Evolutionary conservation across 2,888 invertebrate species (phyloP).

Genomic region (Ariolimax columbianus): DNA sequence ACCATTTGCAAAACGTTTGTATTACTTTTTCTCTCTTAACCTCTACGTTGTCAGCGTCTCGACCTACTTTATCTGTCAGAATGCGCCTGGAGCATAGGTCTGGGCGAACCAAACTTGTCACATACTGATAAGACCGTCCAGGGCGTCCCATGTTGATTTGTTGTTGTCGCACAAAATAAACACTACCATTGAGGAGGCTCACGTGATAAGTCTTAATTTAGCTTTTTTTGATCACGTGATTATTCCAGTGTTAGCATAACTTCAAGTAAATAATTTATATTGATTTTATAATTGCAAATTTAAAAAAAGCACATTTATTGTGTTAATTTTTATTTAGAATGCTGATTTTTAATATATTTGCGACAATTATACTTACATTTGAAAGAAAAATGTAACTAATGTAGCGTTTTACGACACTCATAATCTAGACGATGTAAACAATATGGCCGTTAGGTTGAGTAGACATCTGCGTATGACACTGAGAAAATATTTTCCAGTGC

Average conservation of each 20-base stretch:
- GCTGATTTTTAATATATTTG: too few species aligned
- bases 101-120: background rate
- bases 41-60: background rate
- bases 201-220: constrained; percentile 6
- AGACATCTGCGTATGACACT: constrained; percentile 29
- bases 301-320: too few species aligned
- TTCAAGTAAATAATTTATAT: too few species aligned
- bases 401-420: constrained; percentile 24
- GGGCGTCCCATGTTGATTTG: background rate
- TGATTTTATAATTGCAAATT: too few species aligned
- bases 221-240: constrained; percentile 2
- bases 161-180: background rate
- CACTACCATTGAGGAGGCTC: background rate
- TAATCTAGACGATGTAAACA: constrained; percentile 35
- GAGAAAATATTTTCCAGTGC: background rate
- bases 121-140: background rate
- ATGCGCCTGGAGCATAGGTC: background rate
- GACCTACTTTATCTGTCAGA: background rate
- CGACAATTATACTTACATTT: too few species aligned
- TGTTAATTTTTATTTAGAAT: too few species aligned
- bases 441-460: constrained; percentile 41
- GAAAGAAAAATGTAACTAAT: too few species aligned
- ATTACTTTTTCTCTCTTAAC: background rate
- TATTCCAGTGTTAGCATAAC: background rate
- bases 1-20: background rate